These are phyloP conservation scores for Amblyopsis rosae DNA, from an alignment of 2,113 vertebrate genomes.

Conservation along the genomic window DNA sequence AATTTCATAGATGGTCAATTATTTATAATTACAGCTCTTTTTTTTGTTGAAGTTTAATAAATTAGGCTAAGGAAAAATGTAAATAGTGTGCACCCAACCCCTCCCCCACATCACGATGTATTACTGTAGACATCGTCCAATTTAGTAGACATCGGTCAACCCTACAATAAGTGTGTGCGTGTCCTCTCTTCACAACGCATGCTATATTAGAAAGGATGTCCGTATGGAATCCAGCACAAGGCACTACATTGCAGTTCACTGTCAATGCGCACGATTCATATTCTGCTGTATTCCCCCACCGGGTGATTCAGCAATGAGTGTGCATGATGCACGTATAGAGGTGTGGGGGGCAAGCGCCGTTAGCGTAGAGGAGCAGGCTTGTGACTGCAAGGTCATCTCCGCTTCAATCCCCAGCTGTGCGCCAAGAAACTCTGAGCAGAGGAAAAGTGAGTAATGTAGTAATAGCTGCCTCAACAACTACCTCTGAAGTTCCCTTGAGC, in stretches of 20 bases:
- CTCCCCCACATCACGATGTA: too few relatives aligned
- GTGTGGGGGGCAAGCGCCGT: constrained; percentile 1
- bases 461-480: neutral
- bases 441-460: constrained; percentile 10
- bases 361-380: constrained; percentile 6
- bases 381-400: neutral
- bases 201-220: constrained; percentile 10
- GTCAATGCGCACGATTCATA: constrained; percentile 19
- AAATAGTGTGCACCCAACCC: too few relatives aligned
- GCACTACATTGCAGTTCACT: constrained; percentile 28
- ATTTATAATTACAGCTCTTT: too few relatives aligned
- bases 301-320: constrained; percentile 43
- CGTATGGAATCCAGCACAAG: constrained; percentile 32
- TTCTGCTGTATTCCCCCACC: constrained; percentile 26
- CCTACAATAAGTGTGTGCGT: too few relatives aligned
- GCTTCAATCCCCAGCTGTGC: neutral
- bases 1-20: too few relatives aligned
- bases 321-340: constrained; percentile 38
- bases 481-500: neutral
- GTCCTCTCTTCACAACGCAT: neutral
- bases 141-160: too few relatives aligned
- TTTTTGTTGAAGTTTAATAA: too few relatives aligned
- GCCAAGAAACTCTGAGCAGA: neutral
- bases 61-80: too few relatives aligned
- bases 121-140: too few relatives aligned